Base-by-base conservation (phyloP, 1,140 invertebrate species). In the Saccostrea glomerata region DNA sequence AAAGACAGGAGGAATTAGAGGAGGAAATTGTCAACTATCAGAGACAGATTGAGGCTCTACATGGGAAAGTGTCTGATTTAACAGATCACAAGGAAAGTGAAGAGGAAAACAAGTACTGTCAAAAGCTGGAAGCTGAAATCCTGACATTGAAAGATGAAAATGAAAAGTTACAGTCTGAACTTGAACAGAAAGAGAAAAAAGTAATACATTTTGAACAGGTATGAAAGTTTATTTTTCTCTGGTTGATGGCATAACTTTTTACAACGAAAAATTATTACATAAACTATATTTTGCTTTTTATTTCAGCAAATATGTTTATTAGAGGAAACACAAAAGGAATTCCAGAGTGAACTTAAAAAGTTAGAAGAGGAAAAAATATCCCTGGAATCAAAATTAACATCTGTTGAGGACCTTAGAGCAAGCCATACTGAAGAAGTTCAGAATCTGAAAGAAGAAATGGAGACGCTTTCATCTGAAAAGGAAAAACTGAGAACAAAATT, bases 321-420 rank as follows among this genome's bases (percentile, higher is more conserved):
- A 77, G 70, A 77, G 13, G 70, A 77, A 77, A 77, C 70, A 6
- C 70, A 77, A 77, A 77, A 15, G 70, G 70, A 77, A 30, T 77
- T 77, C 25, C 70, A 77, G 25, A 30, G 25, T 30, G 70, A 77
- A 77, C 70, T 77, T 77, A 3, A 30, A 30, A 77, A 77, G 25
- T 30, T 77, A 77, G 70, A 77, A 77, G 70, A 5, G 4, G 70
- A 77, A 77, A 77, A 77, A 25, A 77, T 11, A 30, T 77, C 70
- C 12, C 25, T 77, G 25, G 70, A 77, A 30, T 77, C 70, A 36
- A 77, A 36, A 77, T 30, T 25, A 2, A 36, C 25, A 77, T 77
- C 25, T 30, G 25, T 36, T 36, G 25, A 77, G 0, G 25, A 77
- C 70, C 25, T 30, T 5, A 77, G 17, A 17, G 17, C n/a, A 63